Base-by-base conservation (phyloP, 2,888 invertebrate species). In the Tipula confusa region DNA sequence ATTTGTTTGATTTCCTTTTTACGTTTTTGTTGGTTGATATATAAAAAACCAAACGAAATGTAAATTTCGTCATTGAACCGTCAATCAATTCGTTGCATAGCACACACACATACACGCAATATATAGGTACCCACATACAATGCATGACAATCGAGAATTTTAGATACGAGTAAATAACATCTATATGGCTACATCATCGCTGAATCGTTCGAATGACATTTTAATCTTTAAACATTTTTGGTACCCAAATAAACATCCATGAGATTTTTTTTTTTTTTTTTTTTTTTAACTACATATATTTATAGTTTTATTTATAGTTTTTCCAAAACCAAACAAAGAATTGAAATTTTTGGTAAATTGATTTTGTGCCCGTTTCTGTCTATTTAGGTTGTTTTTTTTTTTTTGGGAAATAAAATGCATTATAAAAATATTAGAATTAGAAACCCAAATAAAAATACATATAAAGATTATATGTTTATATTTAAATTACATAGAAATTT, bases 401-500 rank as follows among this genome's bases (percentile, higher is more conserved):
- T n/a, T 64, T 64, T 64, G 64, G 64, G 64, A 64, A 64, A 43
- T 9, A 64, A 64, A 64, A 64, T 64, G 64, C 64, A 64, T 64
- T 64, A 64, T 64, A 64, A 64, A 64, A 64, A 64, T 64, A 64
- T 64, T 64, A 24, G 64, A 64, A 64, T 64, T 24, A 43, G 43
- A 43, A 18, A 15, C n/a, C n/a, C 11, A 33, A 15, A 43, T 24
- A 9, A 64, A 64, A 24, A 7, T 64, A 64, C 24, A 24, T n/a
- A n/a, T 64, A 64, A 24, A 64, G 24, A 64, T 64, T 64, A 64
- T 64, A 11, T n/a, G n/a, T 24, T 24, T 64, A 64, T 64, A 24
- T 64, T 24, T 64, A 43, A 64, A 24, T 64, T 64, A 43, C 43
- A 43, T 43, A 43, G 43, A 64, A 64, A 64, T 43, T 43, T 43